These are phyloP conservation scores for Drosophila pectinifera DNA, from an alignment of 1,140 invertebrate genomes.

Conservation along the genomic window DNA sequence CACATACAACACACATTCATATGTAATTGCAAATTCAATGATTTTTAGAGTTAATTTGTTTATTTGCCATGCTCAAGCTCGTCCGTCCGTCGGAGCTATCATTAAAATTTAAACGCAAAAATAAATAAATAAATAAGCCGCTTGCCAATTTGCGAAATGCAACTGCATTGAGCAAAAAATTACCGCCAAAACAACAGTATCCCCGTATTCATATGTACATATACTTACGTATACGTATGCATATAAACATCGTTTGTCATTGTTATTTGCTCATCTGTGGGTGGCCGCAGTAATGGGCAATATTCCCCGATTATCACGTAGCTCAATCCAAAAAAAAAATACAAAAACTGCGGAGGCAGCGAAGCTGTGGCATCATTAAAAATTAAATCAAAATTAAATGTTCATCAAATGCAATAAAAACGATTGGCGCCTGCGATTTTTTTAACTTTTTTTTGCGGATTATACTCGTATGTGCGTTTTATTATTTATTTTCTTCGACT, in stretches of 20 bases:
- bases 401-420: conserved; percentile 76
- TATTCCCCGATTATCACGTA: conserved; percentile 73
- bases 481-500: conserved; percentile 25
- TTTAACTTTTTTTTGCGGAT: conserved; percentile 2
- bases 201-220: neutral
- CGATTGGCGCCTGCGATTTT: conserved; percentile 53
- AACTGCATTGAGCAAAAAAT: conserved; percentile 40
- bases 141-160: conserved; percentile 49
- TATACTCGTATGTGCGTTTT: conserved; percentile 18
- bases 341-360: conserved; percentile 8
- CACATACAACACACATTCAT: no score
- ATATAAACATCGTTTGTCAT: conserved; percentile 34
- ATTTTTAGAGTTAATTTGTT: conserved; percentile 76
- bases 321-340: conserved; percentile 13
- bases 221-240: no score
- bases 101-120: conserved; percentile 57
- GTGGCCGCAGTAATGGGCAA: conserved; percentile 67
- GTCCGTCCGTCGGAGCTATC: conserved; percentile 6
- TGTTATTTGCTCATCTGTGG: conserved; percentile 52
- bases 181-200: conserved; percentile 6
- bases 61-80: conserved; percentile 51
- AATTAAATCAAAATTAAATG: conserved; percentile 79
- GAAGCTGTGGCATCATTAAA: conserved; percentile 58
- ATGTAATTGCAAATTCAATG: conserved; percentile 54
- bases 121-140: conserved; percentile 68